Evolutionary conservation across 2,797 vertebrate genomes (phyloP).

Genomic region (Mormyrops attenuatus): DNA sequence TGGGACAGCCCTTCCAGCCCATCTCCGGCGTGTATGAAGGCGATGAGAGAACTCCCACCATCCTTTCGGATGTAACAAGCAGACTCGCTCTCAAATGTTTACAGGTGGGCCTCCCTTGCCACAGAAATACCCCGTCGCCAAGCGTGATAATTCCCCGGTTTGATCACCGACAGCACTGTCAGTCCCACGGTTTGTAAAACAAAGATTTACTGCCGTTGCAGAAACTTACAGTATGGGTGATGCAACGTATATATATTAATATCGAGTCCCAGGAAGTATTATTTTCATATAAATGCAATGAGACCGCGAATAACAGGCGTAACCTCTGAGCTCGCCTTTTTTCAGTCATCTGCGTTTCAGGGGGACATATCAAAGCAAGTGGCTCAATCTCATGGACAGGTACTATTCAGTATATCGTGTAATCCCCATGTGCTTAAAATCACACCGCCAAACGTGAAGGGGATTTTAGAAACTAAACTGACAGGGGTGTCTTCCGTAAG

Average conservation of each 20-base stretch:
- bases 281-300: slow-evolving; percentile 15
- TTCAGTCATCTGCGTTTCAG: not conserved
- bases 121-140: not conserved
- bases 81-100: not conserved
- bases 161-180: not conserved
- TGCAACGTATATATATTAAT: slow-evolving; percentile 8
- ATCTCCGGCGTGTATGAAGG: not conserved
- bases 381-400: slow-evolving; percentile 15
- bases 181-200: not conserved
- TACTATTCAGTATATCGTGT: not conserved
- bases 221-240: not conserved
- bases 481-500: slow-evolving; percentile 11
- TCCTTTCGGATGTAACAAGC: not conserved
- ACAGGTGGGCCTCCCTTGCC: not conserved
- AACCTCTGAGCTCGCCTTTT: not conserved
- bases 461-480: not conserved
- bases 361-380: slow-evolving; percentile 8
- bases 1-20: not conserved
- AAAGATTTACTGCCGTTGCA: not conserved
- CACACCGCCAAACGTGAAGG: not conserved
- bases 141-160: not conserved
- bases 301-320: slow-evolving; percentile 1
- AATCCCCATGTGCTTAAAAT: slow-evolving; percentile 9
- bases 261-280: not conserved
- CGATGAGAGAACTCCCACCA: not conserved